Conservation (phyloP, 2,888 invertebrate species). For the Parascotia fuliginaria region DNA sequence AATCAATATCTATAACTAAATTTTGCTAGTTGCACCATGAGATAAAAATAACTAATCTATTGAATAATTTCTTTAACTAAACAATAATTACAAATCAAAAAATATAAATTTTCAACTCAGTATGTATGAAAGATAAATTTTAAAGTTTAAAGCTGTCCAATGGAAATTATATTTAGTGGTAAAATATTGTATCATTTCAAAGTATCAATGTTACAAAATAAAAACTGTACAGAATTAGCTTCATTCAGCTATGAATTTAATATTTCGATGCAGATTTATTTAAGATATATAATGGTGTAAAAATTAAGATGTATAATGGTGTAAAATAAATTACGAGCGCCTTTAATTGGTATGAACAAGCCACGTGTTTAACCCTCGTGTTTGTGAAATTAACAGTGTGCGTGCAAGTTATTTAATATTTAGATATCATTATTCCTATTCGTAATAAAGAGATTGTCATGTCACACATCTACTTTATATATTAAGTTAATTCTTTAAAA, state of each 20-base stretch:
- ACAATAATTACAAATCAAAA: slow-evolving; percentile 6
- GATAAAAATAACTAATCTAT: slow-evolving; percentile 16
- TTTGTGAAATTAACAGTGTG: no score
- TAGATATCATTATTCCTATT: no score
- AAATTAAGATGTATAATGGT: no score
- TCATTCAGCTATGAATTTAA: slow-evolving; percentile 15
- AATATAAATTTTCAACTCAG: slow-evolving; percentile 31
- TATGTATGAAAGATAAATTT: slow-evolving; percentile 9
- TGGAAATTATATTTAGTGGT: neutral
- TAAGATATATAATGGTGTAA: neutral
- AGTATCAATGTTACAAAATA: neutral
- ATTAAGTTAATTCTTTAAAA: neutral
- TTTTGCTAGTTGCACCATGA: slow-evolving; percentile 48
- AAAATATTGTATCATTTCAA: neutral
- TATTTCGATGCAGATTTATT: slow-evolving; percentile 25
- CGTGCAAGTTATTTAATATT: no score
- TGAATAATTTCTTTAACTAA: neutral
- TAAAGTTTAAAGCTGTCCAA: slow-evolving; percentile 8
- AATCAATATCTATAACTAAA: slow-evolving; percentile 31
- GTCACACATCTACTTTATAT: no score
- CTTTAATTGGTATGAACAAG: no score
- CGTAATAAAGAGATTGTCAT: no score
- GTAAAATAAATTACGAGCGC: no score
- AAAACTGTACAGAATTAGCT: slow-evolving; percentile 19
- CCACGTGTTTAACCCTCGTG: no score